Percentiles rank a stretch among this genome's conserved stretches.
These are phyloP conservation scores for Euwallacea similis DNA, from an alignment of 1,140 invertebrate genomes.

Conservation along the genomic window DNA sequence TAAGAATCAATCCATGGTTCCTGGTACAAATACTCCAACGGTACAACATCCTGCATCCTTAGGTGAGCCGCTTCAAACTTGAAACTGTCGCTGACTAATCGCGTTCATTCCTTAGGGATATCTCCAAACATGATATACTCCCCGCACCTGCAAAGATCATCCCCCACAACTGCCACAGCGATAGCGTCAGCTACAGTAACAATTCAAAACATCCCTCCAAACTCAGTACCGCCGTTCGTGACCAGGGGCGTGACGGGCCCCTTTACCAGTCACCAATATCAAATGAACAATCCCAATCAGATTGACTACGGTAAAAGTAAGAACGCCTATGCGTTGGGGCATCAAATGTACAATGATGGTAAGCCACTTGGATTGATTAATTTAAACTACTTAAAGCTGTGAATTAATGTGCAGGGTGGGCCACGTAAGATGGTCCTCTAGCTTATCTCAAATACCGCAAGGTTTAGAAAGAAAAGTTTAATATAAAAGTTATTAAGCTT, in stretches of 20 bases:
- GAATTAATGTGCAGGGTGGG: neutral
- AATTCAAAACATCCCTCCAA: slow-evolving; percentile 60
- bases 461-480: no score
- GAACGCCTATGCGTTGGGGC: slow-evolving; percentile 50
- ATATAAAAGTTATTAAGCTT: no score
- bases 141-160: slow-evolving; percentile 59
- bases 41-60: slow-evolving; percentile 54
- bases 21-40: slow-evolving; percentile 59
- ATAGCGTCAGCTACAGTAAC: slow-evolving; percentile 61
- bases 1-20: slow-evolving; percentile 54
- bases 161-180: slow-evolving; percentile 63
- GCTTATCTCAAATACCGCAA: no score
- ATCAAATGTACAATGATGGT: slow-evolving; percentile 46
- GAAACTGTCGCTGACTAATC: neutral
- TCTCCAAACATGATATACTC: slow-evolving; percentile 59
- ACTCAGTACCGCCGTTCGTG: slow-evolving; percentile 60
- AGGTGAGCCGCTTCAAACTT: slow-evolving; percentile 42
- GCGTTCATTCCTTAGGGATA: slow-evolving; percentile 28
- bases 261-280: slow-evolving; percentile 48
- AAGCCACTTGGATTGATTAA: slow-evolving; percentile 2
- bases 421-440: neutral
- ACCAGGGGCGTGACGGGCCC: slow-evolving; percentile 55
- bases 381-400: neutral
- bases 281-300: slow-evolving; percentile 48
- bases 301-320: slow-evolving; percentile 45